These are phyloP conservation scores for Squalus acanthias DNA, from an alignment of 2,797 vertebrate species.

Conservation along the genomic window DNA sequence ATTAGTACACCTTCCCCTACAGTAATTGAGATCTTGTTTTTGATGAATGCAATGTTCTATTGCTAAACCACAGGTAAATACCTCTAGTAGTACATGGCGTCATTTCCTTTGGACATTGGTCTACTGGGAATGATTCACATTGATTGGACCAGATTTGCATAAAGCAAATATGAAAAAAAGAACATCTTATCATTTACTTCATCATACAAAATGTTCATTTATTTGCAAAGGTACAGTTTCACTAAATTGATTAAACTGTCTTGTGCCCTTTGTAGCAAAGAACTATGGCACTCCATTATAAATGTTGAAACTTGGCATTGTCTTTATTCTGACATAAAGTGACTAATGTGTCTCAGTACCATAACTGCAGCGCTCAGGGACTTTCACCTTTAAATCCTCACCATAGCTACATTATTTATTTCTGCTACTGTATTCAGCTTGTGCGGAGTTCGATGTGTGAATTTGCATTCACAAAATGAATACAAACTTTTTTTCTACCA, in stretches of 20 bases:
- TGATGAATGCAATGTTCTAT: neutral
- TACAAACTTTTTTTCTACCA: neutral
- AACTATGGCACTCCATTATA: neutral
- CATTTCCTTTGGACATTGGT: neutral
- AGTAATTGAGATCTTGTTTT: neutral
- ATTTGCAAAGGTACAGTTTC: neutral
- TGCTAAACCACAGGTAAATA: neutral
- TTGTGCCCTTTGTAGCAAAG: no score
- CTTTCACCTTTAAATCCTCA: neutral
- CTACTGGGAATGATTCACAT: neutral
- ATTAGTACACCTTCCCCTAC: neutral
- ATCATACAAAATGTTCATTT: neutral
- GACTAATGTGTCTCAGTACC: neutral
- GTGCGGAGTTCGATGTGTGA: neutral
- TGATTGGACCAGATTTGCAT: neutral
- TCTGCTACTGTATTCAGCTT: neutral
- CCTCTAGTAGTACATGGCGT: neutral
- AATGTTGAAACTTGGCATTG: neutral
- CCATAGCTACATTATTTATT: neutral
- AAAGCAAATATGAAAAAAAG: no score
- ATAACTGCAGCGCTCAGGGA: neutral
- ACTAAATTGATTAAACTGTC: neutral
- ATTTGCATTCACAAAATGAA: neutral
- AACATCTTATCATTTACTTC: no score
- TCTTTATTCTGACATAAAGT: neutral